Percentiles rank a stretch among this genome's conserved stretches.
These are phyloP conservation scores for Lithophane socia DNA, from an alignment of 2,888 invertebrate species.

Conservation along the genomic window DNA sequence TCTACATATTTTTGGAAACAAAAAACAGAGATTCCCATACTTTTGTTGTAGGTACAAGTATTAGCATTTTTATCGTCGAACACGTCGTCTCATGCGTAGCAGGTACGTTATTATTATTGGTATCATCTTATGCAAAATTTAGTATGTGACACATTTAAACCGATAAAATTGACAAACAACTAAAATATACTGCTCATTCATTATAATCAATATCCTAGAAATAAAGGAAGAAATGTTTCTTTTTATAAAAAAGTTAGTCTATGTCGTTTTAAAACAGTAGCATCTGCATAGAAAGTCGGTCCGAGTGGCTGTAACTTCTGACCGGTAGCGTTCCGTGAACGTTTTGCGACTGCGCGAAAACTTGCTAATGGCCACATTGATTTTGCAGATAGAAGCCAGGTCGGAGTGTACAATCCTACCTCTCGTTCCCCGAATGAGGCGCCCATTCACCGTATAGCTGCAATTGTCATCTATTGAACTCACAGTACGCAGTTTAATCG, in stretches of 20 bases:
- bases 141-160: conserved; percentile 45
- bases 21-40: conserved; percentile 57
- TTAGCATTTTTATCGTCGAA: conserved; percentile 75
- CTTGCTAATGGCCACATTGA: conserved; percentile 90
- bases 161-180: conserved; percentile 41
- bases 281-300: conserved; percentile 75
- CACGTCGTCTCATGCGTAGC: conserved; percentile 67
- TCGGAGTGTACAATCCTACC: conserved; percentile 87
- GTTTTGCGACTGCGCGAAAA: conserved; percentile 90
- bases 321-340: conserved; percentile 82
- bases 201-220: conserved; percentile 5
- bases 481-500: conserved; percentile 58
- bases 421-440: conserved; percentile 74
- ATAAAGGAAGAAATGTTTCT: conserved; percentile 3
- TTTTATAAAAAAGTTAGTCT: conserved; percentile 2
- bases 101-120: conserved; percentile 69
- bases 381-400: conserved; percentile 91
- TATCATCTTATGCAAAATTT: conserved; percentile 59
- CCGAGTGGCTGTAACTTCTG: conserved; percentile 77
- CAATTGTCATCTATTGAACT: conserved; percentile 72
- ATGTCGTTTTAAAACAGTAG: conserved; percentile 56
- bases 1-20: conserved; percentile 58
- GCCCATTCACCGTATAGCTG: conserved; percentile 69
- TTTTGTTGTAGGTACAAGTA: conserved; percentile 66
- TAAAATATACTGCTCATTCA: conserved; percentile 15